A percentile compares a stretch with the other conserved stretches of the same genome.
Evolutionary conservation across 2,797 vertebrate genomes (phyloP).

Genomic region (Danio albolineatus): DNA sequence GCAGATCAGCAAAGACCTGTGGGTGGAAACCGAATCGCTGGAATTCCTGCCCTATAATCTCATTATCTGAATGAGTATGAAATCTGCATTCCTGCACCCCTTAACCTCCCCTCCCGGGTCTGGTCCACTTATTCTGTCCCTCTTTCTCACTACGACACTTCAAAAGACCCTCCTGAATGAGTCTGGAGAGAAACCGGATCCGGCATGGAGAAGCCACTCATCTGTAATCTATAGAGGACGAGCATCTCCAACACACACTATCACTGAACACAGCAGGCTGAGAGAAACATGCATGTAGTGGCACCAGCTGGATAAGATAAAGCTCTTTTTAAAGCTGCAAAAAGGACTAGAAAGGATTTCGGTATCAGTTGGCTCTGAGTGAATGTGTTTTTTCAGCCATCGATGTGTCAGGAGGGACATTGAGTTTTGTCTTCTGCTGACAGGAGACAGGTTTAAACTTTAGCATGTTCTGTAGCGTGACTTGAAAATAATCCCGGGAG

Average conservation of each 20-base stretch:
- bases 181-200: slow-evolving; percentile 10
- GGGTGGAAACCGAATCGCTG: slow-evolving; percentile 67
- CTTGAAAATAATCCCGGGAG: not conserved
- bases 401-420: slow-evolving; percentile 7
- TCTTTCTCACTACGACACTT: slow-evolving; percentile 46
- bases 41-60: slow-evolving; percentile 79
- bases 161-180: slow-evolving; percentile 30
- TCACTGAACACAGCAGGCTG: slow-evolving; percentile 2
- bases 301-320: slow-evolving; percentile 36
- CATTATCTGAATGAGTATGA: slow-evolving; percentile 78
- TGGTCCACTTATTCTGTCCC: slow-evolving; percentile 8
- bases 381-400: slow-evolving; percentile 19
- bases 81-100: slow-evolving; percentile 75
- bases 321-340: slow-evolving; percentile 41
- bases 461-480: slow-evolving; percentile 6
- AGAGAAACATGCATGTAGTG: slow-evolving; percentile 29
- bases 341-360: slow-evolving; percentile 8
- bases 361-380: slow-evolving; percentile 17
- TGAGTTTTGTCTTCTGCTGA: slow-evolving; percentile 14
- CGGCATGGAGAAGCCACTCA: slow-evolving; percentile 20
- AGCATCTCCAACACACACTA: slow-evolving; percentile 25
- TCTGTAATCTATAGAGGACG: slow-evolving; percentile 29
- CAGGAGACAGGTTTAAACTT: slow-evolving; percentile 21
- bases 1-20: slow-evolving; percentile 49
- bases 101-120: not conserved